Base-by-base conservation (phyloP, 92 coral and sea anemone genomes). In the Palythoa heliodiscus region DNA sequence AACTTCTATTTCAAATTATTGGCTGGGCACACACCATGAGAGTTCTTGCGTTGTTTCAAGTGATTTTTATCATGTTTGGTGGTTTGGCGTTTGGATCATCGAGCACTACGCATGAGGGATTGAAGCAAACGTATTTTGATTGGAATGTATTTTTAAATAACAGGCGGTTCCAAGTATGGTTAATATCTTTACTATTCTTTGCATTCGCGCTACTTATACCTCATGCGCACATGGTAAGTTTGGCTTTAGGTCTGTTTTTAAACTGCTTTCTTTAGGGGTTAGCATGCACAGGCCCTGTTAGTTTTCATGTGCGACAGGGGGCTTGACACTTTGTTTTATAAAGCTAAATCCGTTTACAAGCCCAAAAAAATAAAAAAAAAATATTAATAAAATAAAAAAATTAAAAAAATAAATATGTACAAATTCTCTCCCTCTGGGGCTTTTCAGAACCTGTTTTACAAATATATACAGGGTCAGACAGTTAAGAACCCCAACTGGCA, bases 191-290 rank as follows among this genome's bases (percentile, higher is more conserved):
- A 83, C 82, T 88, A 43, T 85, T 93, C 79, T 89, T 93, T 19
- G 86, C 88, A 68, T 89, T 90, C 43, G 94, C 94, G 9, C 78
- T 83, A 68, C 86, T 93, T 58, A 82, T 91, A 58, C 96, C 96
- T 3, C 82, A 91, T 58, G 92, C 90, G 23, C 92, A 88, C 77
- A 83, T 93, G 94, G 96, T 93, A 52, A 93, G 94, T 90, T 38
- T 39, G 37, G 69, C 11, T 60, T 60, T 1, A 11, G 13, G 64
- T 5, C 19, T 4, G 64, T 15, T 57, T 11, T 15, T n/a, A 57
- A 14, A 13, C 2, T 7, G 55, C 2, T 13, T 52, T 13, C 55
- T 29, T 29, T 29, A 29, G 35, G 35, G 35, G 35, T 29, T 29
- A 29, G 35, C 1, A 29, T 1, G 55, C 55, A 2, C 55, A 52